phyloP scores from a whole-genome alignment of 2,888 invertebrate genomes.

The Lissocephala sabroskyi region DNA sequence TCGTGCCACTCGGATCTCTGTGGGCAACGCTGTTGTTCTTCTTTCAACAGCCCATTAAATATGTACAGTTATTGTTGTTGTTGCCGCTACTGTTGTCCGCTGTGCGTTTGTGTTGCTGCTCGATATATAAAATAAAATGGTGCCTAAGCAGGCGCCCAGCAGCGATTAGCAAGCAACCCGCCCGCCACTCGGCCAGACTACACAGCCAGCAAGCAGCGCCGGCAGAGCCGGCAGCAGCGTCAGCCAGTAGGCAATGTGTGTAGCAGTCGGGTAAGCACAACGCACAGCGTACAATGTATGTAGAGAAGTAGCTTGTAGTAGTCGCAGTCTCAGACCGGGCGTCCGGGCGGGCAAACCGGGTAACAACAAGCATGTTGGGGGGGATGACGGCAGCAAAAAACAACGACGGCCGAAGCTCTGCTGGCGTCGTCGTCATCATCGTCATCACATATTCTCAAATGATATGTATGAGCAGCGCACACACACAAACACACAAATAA shows the following conservation, averaged over 20 bases:
- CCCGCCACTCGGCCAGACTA: background rate
- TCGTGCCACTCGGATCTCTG: too few relatives aligned
- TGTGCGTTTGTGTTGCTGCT: conserved; percentile 61
- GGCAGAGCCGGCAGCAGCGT: background rate
- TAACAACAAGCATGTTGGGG: conserved; percentile 33
- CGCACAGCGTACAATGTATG: too few relatives aligned
- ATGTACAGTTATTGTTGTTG: background rate
- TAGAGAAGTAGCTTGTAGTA: background rate
- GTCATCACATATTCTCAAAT: background rate
- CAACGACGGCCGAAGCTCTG: background rate
- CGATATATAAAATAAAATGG: conserved; percentile 67
- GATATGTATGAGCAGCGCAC: conserved; percentile 8
- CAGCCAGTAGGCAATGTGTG: background rate
- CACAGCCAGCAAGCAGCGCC: background rate
- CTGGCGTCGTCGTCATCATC: background rate
- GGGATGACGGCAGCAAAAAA: conserved; percentile 30
- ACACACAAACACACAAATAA: background rate
- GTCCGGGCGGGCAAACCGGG: conserved; percentile 52
- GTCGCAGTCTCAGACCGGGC: too few relatives aligned
- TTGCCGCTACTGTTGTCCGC: conserved; percentile 19
- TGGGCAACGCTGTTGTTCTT: too few relatives aligned
- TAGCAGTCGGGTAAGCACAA: background rate
- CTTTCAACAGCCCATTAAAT: background rate
- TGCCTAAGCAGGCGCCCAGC: conserved; percentile 58
- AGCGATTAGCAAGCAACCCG: conserved; percentile 44